Evolutionary conservation across 2,797 vertebrate genomes (phyloP), one percentile per base, ranked within the genome.

Genomic region (Acanthiza pusilla): DNA sequence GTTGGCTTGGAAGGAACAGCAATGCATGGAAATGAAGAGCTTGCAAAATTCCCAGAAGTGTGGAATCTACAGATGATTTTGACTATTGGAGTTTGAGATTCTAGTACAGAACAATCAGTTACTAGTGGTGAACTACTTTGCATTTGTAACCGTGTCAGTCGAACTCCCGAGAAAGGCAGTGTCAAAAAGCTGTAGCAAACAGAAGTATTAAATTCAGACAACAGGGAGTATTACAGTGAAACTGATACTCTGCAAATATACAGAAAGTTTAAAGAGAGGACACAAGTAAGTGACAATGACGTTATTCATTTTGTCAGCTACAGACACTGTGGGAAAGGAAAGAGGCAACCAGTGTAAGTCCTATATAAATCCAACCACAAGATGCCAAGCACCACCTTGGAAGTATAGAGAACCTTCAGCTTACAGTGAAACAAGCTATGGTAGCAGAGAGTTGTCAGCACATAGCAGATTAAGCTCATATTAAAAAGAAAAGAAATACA

Each of bases 141-240:
- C 21, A 62, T 32, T 50, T 25, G 1, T 34, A 90, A 91, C 40
- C n/a, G 3, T 3, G 3, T 70, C 70, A 86, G n/a, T 15, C 16
- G 13, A 51, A 32, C 17, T 53, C 43, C 0, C 0, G 0, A 88
- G 60, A 85, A 95, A 88, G 0, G 3, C 48, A n/a, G 38, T 4
- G 34, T 34, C 38, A 77, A 77, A 89, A 85, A 89, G 63, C 78
- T 85, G 47, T 1, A 74, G 72, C 34, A 80, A 91, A 87, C 40
- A 54, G 5, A 77, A 80, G 12, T 23, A 47, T 22, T 82, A 85
- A 91, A 92, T 36, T 48, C 83, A 76, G 78, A 53, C 67, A 91
- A 67, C 1, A 55, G 78, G 40, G 18, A 91, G 21, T 23, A 15
- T 23, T 43, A 30, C 9, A 75, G 22, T 17, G 30, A 38, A 77